These are phyloP conservation scores for Drosophila serrata DNA, from an alignment of 1,140 invertebrate species.

Conservation along the genomic window DNA sequence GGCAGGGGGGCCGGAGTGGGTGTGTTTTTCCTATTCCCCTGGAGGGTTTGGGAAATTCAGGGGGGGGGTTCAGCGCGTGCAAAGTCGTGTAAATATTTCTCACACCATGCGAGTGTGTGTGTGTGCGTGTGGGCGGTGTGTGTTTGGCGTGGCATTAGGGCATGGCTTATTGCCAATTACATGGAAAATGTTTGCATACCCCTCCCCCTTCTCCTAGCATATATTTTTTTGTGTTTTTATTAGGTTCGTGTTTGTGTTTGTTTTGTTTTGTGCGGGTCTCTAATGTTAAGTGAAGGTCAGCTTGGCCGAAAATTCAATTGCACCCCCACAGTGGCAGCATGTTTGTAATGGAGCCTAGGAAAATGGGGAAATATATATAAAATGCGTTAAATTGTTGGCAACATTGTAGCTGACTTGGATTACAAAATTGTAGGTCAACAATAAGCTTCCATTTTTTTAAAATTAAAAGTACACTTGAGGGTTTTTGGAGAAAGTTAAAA, in stretches of 20 bases:
- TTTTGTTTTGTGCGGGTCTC: slow-evolving; percentile 29
- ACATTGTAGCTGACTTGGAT: not conserved
- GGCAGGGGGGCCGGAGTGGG: not conserved
- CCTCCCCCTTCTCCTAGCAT: not conserved
- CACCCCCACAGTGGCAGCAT: slow-evolving; percentile 18
- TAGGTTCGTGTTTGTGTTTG: slow-evolving; percentile 30
- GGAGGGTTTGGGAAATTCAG: not conserved
- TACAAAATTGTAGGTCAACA: slow-evolving; percentile 12
- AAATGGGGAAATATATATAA: not conserved
- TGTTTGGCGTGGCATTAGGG: slow-evolving; percentile 56
- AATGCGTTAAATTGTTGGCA: slow-evolving; percentile 6
- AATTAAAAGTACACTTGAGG: not conserved
- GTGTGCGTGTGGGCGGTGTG: slow-evolving; percentile 6
- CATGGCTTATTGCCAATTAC: slow-evolving; percentile 58
- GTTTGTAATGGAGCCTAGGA: slow-evolving; percentile 42
- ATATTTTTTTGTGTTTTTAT: slow-evolving; percentile 12
- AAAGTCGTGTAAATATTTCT: slow-evolving; percentile 51
- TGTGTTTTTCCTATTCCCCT: not conserved
- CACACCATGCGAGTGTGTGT: slow-evolving; percentile 8
- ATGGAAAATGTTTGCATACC: slow-evolving; percentile 66
- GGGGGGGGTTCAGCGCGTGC: not conserved
- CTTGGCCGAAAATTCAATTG: slow-evolving; percentile 36
- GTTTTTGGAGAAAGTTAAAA: not conserved
- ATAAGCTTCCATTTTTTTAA: not conserved
- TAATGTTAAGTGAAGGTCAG: slow-evolving; percentile 69